Base-by-base conservation (phyloP, 2,113 vertebrate species). In the Scomber japonicus region DNA sequence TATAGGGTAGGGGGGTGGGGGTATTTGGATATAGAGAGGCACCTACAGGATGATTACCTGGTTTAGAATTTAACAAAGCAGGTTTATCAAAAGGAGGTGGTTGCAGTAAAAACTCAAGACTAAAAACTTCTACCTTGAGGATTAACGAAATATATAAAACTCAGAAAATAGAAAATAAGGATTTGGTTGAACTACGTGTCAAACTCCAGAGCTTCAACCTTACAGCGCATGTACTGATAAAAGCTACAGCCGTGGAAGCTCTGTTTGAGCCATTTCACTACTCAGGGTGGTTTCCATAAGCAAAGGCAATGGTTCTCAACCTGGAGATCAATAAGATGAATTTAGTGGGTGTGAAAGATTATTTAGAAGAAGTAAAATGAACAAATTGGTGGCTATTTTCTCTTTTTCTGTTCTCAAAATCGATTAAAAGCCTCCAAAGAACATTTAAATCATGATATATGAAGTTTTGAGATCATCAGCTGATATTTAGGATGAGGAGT, bases 261-360 rank as follows among this genome's bases (percentile, higher is more conserved):
- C 24, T 24, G 24, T 24, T 24, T 16, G 44, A 59, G 67, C 62
- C 73, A 71, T 6, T 65, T 30, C 64, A 71, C 63, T 75, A 79
- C 65, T 66, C 24, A 72, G 82, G 62, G 13, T 17, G 24, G 65
- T 59, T 73, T 57, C 24, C 31, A 60, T 8, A 45, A 62, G 78
- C 80, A 53, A 53, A 44, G 65, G 65, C 82, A 71, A 30, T 80
- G 85, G 73, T 84, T 89, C 75, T 89, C 81, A 88, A 70, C 79
- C 81, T 63, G 75, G 14, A 65, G 13, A 4, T 2, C 19, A 40
- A 8, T 13, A 12, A 21, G 16, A 51, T 24, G 31, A 59, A 8
- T 11, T 2, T 53, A 11, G 11, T 2, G 10, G 49, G 40, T 4
- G 10, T 46, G 30, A 14, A 2, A 21, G 11, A 13, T n/a, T 4